Conservation (phyloP, 2,113 vertebrate genomes). For the Melierax canorus region DNA sequence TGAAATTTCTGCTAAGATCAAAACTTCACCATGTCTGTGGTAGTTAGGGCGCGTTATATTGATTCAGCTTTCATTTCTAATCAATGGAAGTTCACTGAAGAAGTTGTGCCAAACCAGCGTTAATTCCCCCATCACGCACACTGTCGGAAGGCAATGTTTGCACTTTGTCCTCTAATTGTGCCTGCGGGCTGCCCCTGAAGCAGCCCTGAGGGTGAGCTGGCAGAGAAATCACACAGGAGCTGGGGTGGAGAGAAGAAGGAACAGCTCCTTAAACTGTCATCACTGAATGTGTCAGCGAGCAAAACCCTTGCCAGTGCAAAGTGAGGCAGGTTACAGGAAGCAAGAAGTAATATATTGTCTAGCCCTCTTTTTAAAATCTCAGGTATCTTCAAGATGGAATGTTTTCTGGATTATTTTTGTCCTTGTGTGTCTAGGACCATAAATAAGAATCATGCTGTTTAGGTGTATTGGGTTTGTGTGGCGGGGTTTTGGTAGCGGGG, state of each 20-base stretch:
- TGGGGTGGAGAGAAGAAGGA: not conserved
- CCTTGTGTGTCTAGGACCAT: not conserved
- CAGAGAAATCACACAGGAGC: not conserved
- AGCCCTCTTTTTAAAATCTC: not conserved
- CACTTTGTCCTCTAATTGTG: constrained; percentile 43
- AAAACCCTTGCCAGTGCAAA: not conserved
- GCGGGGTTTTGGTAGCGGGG: no score
- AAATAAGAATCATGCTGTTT: not conserved
- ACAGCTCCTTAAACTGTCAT: not conserved
- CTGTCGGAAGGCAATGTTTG: not conserved
- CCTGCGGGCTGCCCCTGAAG: not conserved
- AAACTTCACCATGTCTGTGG: not conserved
- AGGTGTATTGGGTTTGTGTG: no score
- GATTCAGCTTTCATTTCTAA: constrained; percentile 47
- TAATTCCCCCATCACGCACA: not conserved
- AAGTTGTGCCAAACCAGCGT: not conserved
- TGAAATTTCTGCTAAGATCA: not conserved
- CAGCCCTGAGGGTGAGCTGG: constrained; percentile 9
- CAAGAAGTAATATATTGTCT: not conserved
- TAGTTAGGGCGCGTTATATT: not conserved
- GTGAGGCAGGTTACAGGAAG: not conserved
- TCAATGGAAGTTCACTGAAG: constrained; percentile 3
- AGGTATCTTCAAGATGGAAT: not conserved
- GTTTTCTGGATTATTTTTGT: not conserved
- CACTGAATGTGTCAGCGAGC: rapidly evolving